Base-by-base conservation (phyloP, 2,113 vertebrate genomes). In the Andinoacara biseriatus region DNA sequence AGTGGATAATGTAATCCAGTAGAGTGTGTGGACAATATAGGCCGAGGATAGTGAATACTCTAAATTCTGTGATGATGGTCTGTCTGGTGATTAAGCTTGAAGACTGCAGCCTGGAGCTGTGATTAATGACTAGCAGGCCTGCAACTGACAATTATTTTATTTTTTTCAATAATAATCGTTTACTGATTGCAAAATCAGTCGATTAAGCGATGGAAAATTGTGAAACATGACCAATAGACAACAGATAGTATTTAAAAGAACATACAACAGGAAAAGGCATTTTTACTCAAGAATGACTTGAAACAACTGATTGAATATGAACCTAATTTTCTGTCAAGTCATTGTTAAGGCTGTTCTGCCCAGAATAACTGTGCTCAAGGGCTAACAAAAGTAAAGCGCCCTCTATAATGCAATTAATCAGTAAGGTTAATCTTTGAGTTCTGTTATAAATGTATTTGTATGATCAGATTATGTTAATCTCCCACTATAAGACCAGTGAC, bases 1-100 rank as follows among this genome's bases (percentile, higher is more conserved):
- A 87, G 79, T 13, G 72, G 78, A 86, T 91, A 80, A 85, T 87
- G 88, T 83, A 88, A 93, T 93, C 78, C 78, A 86, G 76, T 59
- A 78, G 84, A 91, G 86, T 82, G 76, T 49, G 58, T 3, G 20
- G 38, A 74, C 38, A 69, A 84, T 86, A 84, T 8, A 81, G 90
- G 56, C 86, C 84, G 86, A 86, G 84, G 78, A 80, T 65, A 60
- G 61, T 3, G 29, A 40, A 86, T 52, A 29, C 13, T 31, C 38
- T 63, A 29, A 46, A 67, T 46, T 79, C 18, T 67, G 81, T 74
- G 69, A 35, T 61, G 84, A 63, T 38, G 35, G 58, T 69, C 54
- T 49, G 61, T 3, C n/a, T 58, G 74, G 63, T 24, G 58, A 29
- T 69, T 14, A 14, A 60, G 13, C 13, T 14, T 0, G 5, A 17